phyloP scores from a whole-genome alignment of 2,888 invertebrate species.

The Chaetoderma sp. region DNA sequence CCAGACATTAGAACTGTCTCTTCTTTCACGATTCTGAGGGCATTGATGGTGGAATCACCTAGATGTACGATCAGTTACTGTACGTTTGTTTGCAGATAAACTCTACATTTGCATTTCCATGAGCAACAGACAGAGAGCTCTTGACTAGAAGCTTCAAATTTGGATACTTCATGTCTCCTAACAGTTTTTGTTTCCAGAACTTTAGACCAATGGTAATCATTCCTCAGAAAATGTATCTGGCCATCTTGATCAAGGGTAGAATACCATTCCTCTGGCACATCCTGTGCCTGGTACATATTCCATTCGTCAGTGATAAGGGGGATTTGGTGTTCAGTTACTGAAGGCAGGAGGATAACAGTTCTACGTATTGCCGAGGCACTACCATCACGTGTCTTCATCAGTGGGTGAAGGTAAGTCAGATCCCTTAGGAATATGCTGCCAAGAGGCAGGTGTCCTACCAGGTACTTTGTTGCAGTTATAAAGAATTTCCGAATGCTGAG shows the following conservation, averaged over 20 bases:
- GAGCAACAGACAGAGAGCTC: neutral
- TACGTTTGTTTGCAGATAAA: constrained; percentile 2
- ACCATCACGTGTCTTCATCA: neutral
- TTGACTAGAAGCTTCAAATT: neutral
- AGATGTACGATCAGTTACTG: neutral
- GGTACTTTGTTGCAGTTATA: constrained; percentile 22
- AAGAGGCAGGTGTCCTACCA: constrained; percentile 4
- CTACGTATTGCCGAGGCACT: neutral
- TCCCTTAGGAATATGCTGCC: constrained; percentile 4
- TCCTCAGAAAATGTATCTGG: neutral
- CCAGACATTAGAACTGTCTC: neutral
- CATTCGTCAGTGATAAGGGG: constrained; percentile 1
- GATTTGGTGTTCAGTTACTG: neutral
- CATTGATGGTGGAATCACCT: constrained; percentile 1
- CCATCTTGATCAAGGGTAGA: neutral
- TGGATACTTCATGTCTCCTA: constrained; percentile 1
- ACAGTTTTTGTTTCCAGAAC: constrained; percentile 6
- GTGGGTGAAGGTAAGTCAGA: neutral
- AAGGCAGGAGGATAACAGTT: neutral
- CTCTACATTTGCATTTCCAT: constrained; percentile 12
- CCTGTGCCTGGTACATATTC: constrained; percentile 2
- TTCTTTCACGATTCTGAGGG: constrained; percentile 1
- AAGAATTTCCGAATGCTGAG: constrained; percentile 31
- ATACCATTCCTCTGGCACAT: neutral
- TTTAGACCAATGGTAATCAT: constrained; percentile 6